phyloP scores from a whole-genome alignment of 2,113 vertebrate species.

The Dolichallabes microphthalmus region DNA sequence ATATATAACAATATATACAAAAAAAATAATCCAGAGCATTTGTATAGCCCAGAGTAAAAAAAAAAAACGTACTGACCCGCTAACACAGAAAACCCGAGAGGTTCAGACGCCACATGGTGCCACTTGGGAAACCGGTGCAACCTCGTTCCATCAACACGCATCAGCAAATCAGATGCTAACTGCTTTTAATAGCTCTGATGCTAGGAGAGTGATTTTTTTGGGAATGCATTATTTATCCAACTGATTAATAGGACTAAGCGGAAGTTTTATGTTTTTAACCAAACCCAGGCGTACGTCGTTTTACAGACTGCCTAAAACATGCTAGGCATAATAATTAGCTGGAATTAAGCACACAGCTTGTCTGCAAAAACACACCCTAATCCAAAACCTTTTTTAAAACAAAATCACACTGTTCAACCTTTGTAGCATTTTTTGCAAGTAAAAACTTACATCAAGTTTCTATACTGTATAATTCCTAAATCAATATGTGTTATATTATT shows the following conservation, averaged over 20 bases:
- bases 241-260: neutral
- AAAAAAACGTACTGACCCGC: slow-evolving; percentile 1
- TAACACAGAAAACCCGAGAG: slow-evolving; percentile 18
- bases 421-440: neutral
- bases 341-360: neutral
- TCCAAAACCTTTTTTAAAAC: too few relatives aligned
- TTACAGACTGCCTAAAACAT: neutral
- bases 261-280: neutral
- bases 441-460: neutral
- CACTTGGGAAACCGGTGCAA: slow-evolving; percentile 43
- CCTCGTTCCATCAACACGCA: slow-evolving; percentile 14
- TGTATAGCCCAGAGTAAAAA: neutral
- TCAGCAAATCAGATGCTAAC: slow-evolving; percentile 23
- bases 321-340: neutral
- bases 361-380: neutral
- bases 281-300: neutral
- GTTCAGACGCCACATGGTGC: neutral
- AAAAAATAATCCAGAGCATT: neutral
- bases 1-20: too few relatives aligned
- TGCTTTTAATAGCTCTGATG: slow-evolving; percentile 10
- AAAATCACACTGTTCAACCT: neutral
- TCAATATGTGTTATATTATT: neutral
- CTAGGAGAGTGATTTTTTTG: slow-evolving; percentile 15
- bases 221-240: slow-evolving; percentile 30
- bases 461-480: neutral